Percentiles rank a stretch among this genome's conserved stretches.
phyloP scores from a whole-genome alignment of 2,797 vertebrate species.

The Chrysocyon brachyurus region DNA sequence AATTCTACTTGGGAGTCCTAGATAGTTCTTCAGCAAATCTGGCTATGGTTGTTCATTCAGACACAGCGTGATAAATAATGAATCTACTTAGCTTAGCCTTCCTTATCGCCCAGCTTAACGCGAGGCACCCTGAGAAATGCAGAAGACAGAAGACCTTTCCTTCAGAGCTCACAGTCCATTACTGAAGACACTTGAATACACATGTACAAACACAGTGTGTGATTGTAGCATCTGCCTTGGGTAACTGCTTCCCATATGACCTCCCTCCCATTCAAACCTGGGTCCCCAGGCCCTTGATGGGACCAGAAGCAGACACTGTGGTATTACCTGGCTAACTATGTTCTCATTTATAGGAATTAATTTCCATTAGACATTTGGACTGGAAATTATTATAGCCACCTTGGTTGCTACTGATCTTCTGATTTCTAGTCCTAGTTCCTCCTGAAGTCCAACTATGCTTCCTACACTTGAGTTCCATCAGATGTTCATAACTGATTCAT shows the following conservation, averaged over 20 bases:
- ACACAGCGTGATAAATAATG: not conserved
- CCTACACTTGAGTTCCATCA: not conserved
- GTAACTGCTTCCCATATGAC: not conserved
- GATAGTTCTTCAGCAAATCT: not conserved
- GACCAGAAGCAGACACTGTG: not conserved
- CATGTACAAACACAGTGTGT: not conserved
- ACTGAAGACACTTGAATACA: not conserved
- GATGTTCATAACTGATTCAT: not conserved
- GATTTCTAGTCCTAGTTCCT: not conserved
- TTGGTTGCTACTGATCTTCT: not conserved
- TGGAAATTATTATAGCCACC: not conserved
- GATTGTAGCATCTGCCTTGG: not conserved
- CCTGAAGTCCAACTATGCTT: not conserved
- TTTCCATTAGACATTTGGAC: not conserved
- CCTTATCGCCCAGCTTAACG: not conserved
- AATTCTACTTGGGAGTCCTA: slow-evolving; percentile 18
- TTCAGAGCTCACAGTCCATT: not conserved
- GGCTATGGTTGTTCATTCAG: not conserved
- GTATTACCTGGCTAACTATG: not conserved
- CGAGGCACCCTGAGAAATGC: not conserved
- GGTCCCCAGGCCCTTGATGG: not conserved
- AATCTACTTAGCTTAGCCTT: not conserved
- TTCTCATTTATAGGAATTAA: not conserved
- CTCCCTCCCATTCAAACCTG: not conserved
- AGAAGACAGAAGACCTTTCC: not conserved